phyloP scores from a whole-genome alignment of 1,140 invertebrate species.

The Brachionus manjavacas region DNA sequence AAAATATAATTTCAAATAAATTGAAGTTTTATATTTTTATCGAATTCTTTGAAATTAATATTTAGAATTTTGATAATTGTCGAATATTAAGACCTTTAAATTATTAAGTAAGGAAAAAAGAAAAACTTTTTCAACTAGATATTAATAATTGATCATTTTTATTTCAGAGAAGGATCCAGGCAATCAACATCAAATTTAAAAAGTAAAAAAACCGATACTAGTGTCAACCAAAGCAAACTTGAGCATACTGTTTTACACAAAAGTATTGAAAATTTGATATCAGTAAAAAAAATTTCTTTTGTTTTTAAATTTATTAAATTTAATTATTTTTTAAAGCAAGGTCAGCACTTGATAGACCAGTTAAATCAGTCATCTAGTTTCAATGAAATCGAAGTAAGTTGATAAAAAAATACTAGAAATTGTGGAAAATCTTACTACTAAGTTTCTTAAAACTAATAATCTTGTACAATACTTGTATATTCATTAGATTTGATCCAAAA shows the following conservation, averaged over 20 bases:
- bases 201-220: not conserved
- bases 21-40: too few relatives aligned
- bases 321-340: not conserved
- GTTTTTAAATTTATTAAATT: not conserved
- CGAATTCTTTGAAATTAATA: too few relatives aligned
- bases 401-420: not conserved
- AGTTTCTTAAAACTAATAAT: not conserved
- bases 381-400: not conserved
- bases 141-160: not conserved
- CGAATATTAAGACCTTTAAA: too few relatives aligned
- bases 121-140: not conserved
- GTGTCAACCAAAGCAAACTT: not conserved
- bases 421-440: too few relatives aligned
- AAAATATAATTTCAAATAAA: too few relatives aligned
- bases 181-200: not conserved
- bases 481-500: too few relatives aligned
- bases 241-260: constrained; percentile 13
- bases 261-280: constrained; percentile 25
- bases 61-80: too few relatives aligned
- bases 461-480: not conserved
- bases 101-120: not conserved
- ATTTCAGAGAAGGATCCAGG: not conserved
- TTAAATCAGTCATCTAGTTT: not conserved
- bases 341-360: not conserved
- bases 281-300: not conserved